Evolutionary conservation across 2,888 invertebrate genomes (phyloP), one percentile per base, ranked within the genome.

Genomic region (Lissonota sp.): DNA sequence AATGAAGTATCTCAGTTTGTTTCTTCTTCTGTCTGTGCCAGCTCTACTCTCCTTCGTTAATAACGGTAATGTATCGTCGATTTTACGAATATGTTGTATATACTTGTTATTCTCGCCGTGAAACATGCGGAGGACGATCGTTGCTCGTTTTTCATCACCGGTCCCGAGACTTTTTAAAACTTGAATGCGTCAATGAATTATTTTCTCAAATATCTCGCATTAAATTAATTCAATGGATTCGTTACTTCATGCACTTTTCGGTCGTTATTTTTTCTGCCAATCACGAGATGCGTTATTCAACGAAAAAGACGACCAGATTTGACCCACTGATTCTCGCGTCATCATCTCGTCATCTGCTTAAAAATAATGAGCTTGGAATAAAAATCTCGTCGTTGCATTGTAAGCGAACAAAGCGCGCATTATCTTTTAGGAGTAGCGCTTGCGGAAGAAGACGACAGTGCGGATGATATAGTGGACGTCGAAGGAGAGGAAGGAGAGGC

Each of bases 1-100:
- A 92, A 97, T 97, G 97, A 96, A 95, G 93, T 93, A 95, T 88
- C 93, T 96, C 88, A 94, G 95, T 91, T 92, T 97, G 87, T 92
- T 96, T 64, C 90, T 94, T 83, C 90, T 97, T 74, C 89, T 97
- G 88, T 95, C 96, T 86, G 93, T 97, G 84, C 96, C 97, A 86
- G 95, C 96, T 44, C 94, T 96, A 60, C 94, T 97, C 85, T 94
- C 96, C 86, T 95, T 95, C 85, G 94, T 96, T 84, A 95, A 95
- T 92, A 94, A 93, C 93, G 95, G 97, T 97, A 94, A 96, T 89
- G 77, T 80, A 77, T 85, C 83, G 84, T 85, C 87, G 37, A 75
- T 80, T 42, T 63, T 66, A 46, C 37, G 6, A 64, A 69, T 51
- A 10, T 55, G 7, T 10, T 60, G 70, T 49, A 63, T 63, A 76